Base-by-base conservation (phyloP, 2,888 invertebrate genomes). In the Drosophila affinis region DNA sequence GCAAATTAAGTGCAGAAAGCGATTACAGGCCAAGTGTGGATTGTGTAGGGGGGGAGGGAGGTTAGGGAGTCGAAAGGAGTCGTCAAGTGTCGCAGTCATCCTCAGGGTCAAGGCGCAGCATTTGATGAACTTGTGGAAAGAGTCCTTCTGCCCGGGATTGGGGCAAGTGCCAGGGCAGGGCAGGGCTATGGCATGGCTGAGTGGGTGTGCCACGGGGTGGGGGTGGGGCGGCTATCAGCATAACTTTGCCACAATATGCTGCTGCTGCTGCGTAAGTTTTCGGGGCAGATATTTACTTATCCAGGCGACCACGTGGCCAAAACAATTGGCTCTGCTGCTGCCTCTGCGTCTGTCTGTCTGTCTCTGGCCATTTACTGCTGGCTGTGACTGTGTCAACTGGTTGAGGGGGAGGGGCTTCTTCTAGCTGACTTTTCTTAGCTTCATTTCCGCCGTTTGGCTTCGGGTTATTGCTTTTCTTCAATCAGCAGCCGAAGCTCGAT, bases 1-100 rank as follows among this genome's bases (percentile, higher is more conserved):
- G 69, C 73, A 77, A 87, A 83, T 83, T 83, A 83, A 83, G 87
- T 83, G 82, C 82, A 83, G 87, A 87, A 75, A 67, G 68, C 85
- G 87, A 81, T 82, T 87, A 72, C 64, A 71, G 69, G 62, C 54
- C 55, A 12, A 54, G 56, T 52, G 48, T 47, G 47, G 14, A 21
- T 45, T 18, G 18, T 18, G 9, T 24, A 55, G 39, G 54, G 48
- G 39, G 21, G 21, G 0, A 21, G 21, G 21, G 21, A 21, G 18
- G 18, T 2, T 21, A 18, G 29, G 17, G 2, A 27, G 24, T 10
- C 24, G 21, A 12, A 47, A 48, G 58, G 64, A 49, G 48, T 56
- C 59, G 18, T 48, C 63, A 62, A 67, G 48, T 73, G 47, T 59
- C 46, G 52, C 56, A 62, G 61, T 18, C 21, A 57, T 59, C 52